These are phyloP conservation scores for Miichthys miiuy DNA, from an alignment of 2,797 vertebrate genomes.

Conservation along the genomic window DNA sequence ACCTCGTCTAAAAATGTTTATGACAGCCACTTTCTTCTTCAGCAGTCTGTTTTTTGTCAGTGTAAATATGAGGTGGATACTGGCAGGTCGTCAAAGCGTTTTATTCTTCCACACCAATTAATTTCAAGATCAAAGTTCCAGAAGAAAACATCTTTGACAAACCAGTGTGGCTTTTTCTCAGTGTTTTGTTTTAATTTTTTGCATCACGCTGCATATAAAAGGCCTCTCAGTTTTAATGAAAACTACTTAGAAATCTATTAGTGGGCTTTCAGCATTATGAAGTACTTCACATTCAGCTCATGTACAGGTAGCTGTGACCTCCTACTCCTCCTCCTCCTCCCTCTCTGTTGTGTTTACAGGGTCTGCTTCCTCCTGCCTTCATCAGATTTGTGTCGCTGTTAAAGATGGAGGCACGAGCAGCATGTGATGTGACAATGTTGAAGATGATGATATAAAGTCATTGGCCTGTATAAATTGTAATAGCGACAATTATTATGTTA, in stretches of 20 bases:
- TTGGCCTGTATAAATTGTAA: not conserved
- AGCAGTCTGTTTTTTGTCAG: not conserved
- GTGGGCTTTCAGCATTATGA: constrained; percentile 1
- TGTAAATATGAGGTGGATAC: not conserved
- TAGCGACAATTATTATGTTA: not conserved
- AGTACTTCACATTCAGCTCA: not conserved
- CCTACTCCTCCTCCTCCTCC: not conserved
- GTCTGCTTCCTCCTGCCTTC: not conserved
- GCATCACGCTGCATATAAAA: not conserved
- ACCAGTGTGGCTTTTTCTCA: not conserved
- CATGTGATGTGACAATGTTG: not conserved
- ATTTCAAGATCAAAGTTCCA: not conserved
- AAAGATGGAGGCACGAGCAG: not conserved
- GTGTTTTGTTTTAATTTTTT: not conserved
- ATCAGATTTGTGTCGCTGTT: not conserved
- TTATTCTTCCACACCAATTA: not conserved
- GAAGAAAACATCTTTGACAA: constrained; percentile 13
- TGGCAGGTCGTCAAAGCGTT: not conserved
- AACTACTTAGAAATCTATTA: constrained; percentile 20
- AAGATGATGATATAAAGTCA: not conserved
- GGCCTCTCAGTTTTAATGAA: constrained; percentile 1
- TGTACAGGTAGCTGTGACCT: constrained; percentile 2
- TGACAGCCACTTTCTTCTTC: too few species aligned
- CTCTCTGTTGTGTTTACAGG: not conserved
- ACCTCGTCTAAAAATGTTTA: too few species aligned